Evolutionary conservation across 1,140 invertebrate species (phyloP), one percentile per base, ranked within the genome.

Genomic region (Diabrotica undecimpunctata): DNA sequence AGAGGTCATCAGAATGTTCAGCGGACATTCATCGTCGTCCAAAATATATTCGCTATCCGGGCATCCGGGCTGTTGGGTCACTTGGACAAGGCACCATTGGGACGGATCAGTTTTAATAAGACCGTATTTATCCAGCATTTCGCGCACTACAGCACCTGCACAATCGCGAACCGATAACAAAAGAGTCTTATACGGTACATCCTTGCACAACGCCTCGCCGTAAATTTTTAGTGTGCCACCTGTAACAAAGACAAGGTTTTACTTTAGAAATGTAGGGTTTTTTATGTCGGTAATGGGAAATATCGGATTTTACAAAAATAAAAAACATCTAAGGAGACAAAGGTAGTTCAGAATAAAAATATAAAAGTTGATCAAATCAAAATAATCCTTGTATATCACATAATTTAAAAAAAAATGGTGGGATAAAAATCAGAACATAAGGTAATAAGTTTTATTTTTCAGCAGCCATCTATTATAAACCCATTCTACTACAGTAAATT

Each of bases 151-250:
- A 69, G 89, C 88, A 41, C 90, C 88, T 2, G 96, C 95, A 50
- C 90, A 91, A 79, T 99, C 97, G 53, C 93, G 86, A 10, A 97
- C 91, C 13, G 96, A 97, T 38, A 99, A 82, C 66, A 99, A 83
- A 50, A 99, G 82, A 4, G 97, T 99, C 83, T 99, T 99, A 81
- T 99, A 99, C 52, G 97, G 97, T 67, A 98, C 95, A 82, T 98
- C 96, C 73, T 93, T 91, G 76, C 95, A 95, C 7, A 99, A 83
- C 10, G 95, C 93, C 79, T 97, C 95, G 35, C 97, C 97, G 81
- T 98, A 99, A 72, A 99, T 98, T 82, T 99, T 98, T 35, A 99
- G 80, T 6, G 96, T 98, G 55, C 97, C 97, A 57, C 97, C 93
- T 79, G 83, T 70, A 64, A 68, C 70, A 53, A 68, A 61, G 39